These are phyloP conservation scores for Aurelia aurita DNA, from an alignment of 30 jellyfish, hydroid and myxozoan species.

Conservation along the genomic window DNA sequence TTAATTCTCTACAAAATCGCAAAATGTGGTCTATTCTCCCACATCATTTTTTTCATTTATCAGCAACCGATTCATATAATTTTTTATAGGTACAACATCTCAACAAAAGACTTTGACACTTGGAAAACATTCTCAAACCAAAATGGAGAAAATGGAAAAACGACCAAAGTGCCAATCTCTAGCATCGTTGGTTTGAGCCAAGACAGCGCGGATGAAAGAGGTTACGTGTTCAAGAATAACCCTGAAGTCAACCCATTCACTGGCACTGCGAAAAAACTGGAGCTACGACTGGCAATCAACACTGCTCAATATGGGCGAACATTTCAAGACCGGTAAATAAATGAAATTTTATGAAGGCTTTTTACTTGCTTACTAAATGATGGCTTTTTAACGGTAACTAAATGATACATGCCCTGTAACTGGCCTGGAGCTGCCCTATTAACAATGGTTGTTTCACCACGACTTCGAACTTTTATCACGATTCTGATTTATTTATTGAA, in stretches of 20 bases:
- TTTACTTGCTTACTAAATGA: too few species aligned
- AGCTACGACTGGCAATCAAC: constrained; percentile 89
- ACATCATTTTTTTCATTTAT: too few species aligned
- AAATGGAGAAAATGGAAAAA: constrained; percentile 49
- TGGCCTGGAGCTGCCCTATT: too few species aligned
- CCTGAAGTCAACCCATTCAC: constrained; percentile 60
- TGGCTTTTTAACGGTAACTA: too few species aligned
- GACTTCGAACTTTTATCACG: too few species aligned
- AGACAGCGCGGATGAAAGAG: constrained; percentile 53
- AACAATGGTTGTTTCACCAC: too few species aligned
- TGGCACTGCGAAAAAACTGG: constrained; percentile 37
- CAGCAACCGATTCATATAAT: too few species aligned
- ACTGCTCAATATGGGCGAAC: constrained; percentile 98
- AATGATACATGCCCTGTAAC: too few species aligned
- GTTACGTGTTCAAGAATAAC: constrained; percentile 69
- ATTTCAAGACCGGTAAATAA: constrained; percentile 89
- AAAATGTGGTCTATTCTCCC: too few species aligned
- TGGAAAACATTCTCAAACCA: constrained; percentile 65
- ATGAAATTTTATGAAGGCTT: neutral
- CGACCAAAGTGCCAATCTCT: constrained; percentile 58
- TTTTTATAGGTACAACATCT: constrained; percentile 77
- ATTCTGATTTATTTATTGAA: too few species aligned
- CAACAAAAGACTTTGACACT: constrained; percentile 88
- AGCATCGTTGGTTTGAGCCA: constrained; percentile 43
- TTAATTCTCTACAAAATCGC: too few species aligned